Conservation (phyloP, 2,888 invertebrate species). For the Buathra laborator region DNA sequence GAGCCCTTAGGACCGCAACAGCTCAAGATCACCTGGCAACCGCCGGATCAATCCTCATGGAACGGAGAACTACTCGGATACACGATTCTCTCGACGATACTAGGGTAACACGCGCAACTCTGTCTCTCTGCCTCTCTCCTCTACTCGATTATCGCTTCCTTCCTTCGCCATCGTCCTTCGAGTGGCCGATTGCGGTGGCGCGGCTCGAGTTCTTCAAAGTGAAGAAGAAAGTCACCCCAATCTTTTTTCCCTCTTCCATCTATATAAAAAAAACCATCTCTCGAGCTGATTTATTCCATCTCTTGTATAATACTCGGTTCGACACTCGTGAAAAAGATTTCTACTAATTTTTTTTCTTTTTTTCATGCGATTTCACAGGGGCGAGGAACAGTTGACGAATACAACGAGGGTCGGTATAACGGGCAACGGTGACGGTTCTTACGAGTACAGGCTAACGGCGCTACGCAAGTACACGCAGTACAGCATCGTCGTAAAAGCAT, state of each 20-base stretch:
- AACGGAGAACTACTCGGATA: conserved; percentile 92
- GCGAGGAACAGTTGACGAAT: conserved; percentile 79
- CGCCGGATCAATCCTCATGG: conserved; percentile 90
- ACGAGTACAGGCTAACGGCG: conserved; percentile 88
- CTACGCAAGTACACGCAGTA: conserved; percentile 93
- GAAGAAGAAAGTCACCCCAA: conserved; percentile 4
- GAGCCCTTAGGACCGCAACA: conserved; percentile 90
- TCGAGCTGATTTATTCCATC: conserved; percentile 22
- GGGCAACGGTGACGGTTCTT: conserved; percentile 85
- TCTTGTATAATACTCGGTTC: not conserved
- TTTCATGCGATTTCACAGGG: conserved; percentile 68
- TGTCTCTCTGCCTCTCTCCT: not conserved
- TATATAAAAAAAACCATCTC: not conserved
- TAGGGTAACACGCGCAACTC: conserved; percentile 76
- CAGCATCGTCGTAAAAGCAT: conserved; percentile 94
- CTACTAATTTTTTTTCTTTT: not conserved
- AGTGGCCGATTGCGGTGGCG: not conserved
- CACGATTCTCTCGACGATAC: conserved; percentile 86
- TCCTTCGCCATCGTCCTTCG: not conserved
- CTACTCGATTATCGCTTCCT: conserved; percentile 12
- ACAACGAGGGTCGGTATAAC: conserved; percentile 83
- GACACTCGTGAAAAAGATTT: not conserved
- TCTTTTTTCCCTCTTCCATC: not conserved
- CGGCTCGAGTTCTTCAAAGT: conserved; percentile 3
- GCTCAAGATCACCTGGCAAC: conserved; percentile 91